Evolutionary conservation across 2,888 invertebrate genomes (phyloP).

Genomic region (Holacanthella duospinosa): DNA sequence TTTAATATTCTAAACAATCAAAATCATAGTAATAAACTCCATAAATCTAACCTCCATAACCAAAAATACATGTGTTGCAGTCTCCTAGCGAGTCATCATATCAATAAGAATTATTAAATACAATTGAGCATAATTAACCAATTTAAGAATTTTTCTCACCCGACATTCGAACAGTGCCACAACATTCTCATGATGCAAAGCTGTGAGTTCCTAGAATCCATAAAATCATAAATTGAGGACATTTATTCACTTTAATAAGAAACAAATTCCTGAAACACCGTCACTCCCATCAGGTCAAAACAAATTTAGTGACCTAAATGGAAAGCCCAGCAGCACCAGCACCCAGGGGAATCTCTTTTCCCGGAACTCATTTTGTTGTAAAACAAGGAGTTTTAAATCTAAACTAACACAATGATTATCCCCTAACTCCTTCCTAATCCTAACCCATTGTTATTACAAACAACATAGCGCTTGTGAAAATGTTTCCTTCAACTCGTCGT

Average conservation of each 20-base stretch:
- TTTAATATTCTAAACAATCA: not conserved
- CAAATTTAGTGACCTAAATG: no score
- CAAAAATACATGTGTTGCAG: conserved; percentile 84
- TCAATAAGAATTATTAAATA: conserved; percentile 3
- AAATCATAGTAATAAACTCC: not conserved
- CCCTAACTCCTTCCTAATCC: not conserved
- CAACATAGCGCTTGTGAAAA: no score
- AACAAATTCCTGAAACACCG: no score
- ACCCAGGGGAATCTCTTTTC: no score
- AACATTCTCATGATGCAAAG: conserved; percentile 95
- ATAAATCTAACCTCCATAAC: conserved; percentile 84
- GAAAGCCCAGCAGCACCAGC: no score
- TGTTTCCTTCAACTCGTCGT: no score
- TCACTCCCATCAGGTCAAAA: no score
- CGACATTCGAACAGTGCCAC: conserved; percentile 95
- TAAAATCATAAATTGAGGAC: not conserved
- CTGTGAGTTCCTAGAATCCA: conserved; percentile 69
- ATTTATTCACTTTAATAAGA: no score
- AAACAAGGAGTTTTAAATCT: no score
- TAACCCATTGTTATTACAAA: no score
- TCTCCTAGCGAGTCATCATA: conserved; percentile 59
- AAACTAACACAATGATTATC: no score
- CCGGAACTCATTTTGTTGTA: no score
- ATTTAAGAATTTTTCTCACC: conserved; percentile 43
- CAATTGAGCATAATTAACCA: not conserved